A percentile compares a stretch with the other conserved stretches of the same genome.
Evolutionary conservation across 2,888 invertebrate species (phyloP).

Genomic region (Drosophila setosimentum): DNA sequence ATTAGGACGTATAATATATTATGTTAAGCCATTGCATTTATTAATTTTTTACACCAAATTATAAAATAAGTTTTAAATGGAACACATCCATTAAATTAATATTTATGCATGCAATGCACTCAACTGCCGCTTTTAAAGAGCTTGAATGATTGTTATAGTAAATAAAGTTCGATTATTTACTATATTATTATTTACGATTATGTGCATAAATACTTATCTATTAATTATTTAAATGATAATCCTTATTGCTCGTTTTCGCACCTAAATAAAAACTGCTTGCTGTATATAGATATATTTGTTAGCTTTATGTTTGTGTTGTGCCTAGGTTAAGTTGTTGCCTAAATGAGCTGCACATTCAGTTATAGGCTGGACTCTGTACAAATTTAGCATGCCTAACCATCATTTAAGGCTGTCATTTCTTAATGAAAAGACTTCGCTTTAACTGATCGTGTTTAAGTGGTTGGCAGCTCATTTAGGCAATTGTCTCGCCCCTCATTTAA

Average conservation of each 20-base stretch:
- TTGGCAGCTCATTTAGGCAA: slow-evolving; percentile 81
- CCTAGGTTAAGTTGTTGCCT: slow-evolving; percentile 83
- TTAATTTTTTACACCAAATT: slow-evolving; percentile 34
- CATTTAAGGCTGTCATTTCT: slow-evolving; percentile 29
- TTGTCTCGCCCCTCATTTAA: slow-evolving; percentile 79
- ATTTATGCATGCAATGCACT: slow-evolving; percentile 42
- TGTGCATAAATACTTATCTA: background rate
- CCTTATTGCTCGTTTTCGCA: slow-evolving; percentile 33
- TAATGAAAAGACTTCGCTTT: slow-evolving; percentile 15
- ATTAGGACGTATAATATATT: slow-evolving; percentile 42
- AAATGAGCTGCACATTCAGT: slow-evolving; percentile 71
- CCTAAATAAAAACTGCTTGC: slow-evolving; percentile 3
- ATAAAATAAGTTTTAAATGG: slow-evolving; percentile 33
- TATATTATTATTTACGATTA: background rate
- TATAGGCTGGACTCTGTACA: slow-evolving; percentile 2
- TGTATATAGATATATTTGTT: slow-evolving; percentile 5
- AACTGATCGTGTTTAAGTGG: slow-evolving; percentile 7
- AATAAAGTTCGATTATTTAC: background rate
- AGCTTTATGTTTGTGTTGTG: slow-evolving; percentile 49
- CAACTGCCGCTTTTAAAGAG: slow-evolving; percentile 17
- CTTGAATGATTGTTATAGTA: background rate
- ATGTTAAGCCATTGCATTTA: slow-evolving; percentile 53
- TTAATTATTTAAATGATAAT: background rate
- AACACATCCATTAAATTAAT: slow-evolving; percentile 38
- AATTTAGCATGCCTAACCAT: background rate